Base-by-base conservation (phyloP, 2,888 invertebrate species). In the Hirtodrosophila duncani region DNA sequence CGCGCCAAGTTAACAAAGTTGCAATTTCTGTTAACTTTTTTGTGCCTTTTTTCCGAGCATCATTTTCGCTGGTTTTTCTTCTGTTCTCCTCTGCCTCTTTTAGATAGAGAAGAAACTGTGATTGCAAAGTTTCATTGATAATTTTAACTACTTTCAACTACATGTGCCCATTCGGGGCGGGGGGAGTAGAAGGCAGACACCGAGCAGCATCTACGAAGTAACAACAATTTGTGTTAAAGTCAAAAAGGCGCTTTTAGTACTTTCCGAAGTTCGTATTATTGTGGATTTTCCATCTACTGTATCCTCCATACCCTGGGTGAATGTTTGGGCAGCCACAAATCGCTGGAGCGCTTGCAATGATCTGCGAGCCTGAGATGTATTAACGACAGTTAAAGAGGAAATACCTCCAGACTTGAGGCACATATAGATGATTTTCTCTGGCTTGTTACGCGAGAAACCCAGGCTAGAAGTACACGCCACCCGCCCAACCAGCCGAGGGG, bases 61-160 rank as follows among this genome's bases (percentile, higher is more conserved):
- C n/a, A n/a, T n/a, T 7, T 4, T 3, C 20, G 20, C 3, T 6
- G 6, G 3, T 20, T 20, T 20, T 20, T 4, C 20, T 20, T 3
- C 20, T 4, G 20, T 20, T 3, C 6, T 33, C n/a, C n/a, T 33
- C 20, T 6, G 13, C 43, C 43, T 18, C 27, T 33, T 9, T 29
- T 11, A n/a, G n/a, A n/a, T n/a, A n/a, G n/a, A n/a, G n/a, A n/a
- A n/a, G 18, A 18, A 11, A 30, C 38, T 51, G 61, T 70, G 78
- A 70, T 71, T 71, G 78, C 77, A 71, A 71, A 71, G 64, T 71
- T 71, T 72, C 78, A 77, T 71, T 80, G 71, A 71, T 71, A 80
- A 71, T 80, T 71, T 80, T 67, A 71, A 72, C 81, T 72, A 72
- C 68, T 77, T 30, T 52, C 44, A 42, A 51, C 38, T 55, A 38